Conservation (phyloP, 2,797 vertebrate species). For the Pangasius larnaudii region DNA sequence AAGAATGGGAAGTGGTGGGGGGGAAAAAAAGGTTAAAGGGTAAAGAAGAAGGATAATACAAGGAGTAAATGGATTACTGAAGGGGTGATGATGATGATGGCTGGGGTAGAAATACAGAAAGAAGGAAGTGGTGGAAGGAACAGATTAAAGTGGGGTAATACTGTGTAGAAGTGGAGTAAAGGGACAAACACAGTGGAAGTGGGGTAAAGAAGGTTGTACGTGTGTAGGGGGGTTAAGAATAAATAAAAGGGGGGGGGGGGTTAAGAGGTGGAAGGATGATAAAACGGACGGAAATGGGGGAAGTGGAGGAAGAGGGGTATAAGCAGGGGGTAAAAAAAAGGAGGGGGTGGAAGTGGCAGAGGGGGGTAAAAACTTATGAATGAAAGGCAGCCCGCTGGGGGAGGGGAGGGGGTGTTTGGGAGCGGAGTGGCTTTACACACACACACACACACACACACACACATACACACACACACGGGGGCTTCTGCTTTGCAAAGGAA, state of each 20-base stretch:
- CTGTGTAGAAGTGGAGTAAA: too few species aligned
- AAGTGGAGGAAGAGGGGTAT: conserved; percentile 50
- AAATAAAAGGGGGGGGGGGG: background rate
- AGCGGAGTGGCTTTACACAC: conserved; percentile 58
- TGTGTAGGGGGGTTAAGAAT: background rate
- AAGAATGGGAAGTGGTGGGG: background rate
- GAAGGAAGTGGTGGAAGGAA: background rate
- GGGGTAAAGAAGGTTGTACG: background rate
- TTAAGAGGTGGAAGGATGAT: conserved; percentile 1
- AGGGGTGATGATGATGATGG: background rate
- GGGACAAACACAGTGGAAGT: background rate
- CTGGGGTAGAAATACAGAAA: background rate
- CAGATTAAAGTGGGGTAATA: background rate
- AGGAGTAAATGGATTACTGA: background rate
- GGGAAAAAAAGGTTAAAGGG: background rate
- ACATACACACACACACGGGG: background rate
- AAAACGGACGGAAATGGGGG: conserved; percentile 52
- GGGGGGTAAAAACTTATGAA: conserved; percentile 87
- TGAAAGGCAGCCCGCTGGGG: conserved; percentile 85
- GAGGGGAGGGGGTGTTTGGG: conserved; percentile 70
- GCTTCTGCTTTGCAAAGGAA: conserved; percentile 17
- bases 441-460: background rate
- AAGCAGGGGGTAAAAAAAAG: conserved; percentile 56
- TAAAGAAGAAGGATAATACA: background rate
- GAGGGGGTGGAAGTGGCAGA: conserved; percentile 35